Evolutionary conservation across 1,140 invertebrate species (phyloP).

Genomic region (Drosophila navojoa): DNA sequence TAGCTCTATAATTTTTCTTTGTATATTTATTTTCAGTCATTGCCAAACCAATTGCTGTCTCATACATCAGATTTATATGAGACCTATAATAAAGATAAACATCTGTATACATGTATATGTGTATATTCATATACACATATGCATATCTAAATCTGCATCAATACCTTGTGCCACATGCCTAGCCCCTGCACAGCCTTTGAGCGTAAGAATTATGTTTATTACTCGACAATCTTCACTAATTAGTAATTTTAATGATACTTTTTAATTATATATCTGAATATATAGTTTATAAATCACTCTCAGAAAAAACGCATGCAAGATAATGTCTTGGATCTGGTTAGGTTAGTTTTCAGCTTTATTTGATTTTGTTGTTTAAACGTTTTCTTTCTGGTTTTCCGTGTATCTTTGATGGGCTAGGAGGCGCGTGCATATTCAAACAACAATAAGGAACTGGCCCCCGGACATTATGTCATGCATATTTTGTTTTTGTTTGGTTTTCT

Average conservation of each 20-base stretch:
- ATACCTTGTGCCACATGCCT: not conserved
- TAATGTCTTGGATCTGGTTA: not conserved
- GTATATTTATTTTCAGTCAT: no score
- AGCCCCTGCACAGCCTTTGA: not conserved
- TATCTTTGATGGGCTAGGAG: slow-evolving; percentile 30
- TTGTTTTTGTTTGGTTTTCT: slow-evolving; percentile 6
- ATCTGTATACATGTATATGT: no score
- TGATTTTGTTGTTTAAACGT: not conserved
- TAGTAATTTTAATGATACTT: not conserved
- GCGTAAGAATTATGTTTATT: not conserved
- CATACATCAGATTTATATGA: no score
- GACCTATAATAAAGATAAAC: no score
- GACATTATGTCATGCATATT: slow-evolving; percentile 43
- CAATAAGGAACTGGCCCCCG: slow-evolving; percentile 47
- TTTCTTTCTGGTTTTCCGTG: slow-evolving; percentile 33
- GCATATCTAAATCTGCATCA: not conserved
- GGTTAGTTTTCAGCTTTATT: not conserved
- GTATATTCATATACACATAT: no score
- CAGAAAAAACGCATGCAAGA: not conserved
- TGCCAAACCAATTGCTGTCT: no score
- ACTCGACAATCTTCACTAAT: not conserved
- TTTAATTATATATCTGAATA: not conserved
- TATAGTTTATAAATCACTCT: slow-evolving; percentile 1
- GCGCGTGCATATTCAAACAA: slow-evolving; percentile 35
- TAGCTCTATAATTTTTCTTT: no score